phyloP scores from a whole-genome alignment of 2,888 invertebrate species.

The Mantis religiosa region DNA sequence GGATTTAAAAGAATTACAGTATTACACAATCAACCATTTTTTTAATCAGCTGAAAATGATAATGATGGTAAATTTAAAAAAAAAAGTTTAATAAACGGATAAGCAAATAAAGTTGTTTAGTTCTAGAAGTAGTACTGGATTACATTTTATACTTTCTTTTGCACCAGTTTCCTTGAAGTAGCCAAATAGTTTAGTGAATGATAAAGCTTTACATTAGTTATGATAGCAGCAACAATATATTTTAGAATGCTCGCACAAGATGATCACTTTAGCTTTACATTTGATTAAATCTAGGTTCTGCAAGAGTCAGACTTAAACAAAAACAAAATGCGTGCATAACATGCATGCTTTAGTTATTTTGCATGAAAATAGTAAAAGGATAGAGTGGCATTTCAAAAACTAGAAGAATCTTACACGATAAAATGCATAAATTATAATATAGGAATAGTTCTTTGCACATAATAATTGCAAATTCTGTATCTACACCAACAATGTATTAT shows the following conservation, averaged over 20 bases:
- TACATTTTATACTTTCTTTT: background rate
- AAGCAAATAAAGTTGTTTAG: background rate
- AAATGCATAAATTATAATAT: background rate
- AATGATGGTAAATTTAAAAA: background rate
- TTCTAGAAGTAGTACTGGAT: background rate
- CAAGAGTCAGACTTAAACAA: background rate
- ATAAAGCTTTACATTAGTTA: background rate
- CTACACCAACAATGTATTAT: background rate
- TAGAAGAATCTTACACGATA: background rate
- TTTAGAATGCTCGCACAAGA: background rate
- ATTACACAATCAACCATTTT: background rate
- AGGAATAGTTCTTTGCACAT: background rate
- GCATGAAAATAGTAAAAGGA: background rate
- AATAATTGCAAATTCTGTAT: background rate
- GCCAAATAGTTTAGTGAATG: background rate
- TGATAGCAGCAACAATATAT: background rate
- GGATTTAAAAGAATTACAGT: too few relatives aligned
- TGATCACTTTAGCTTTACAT: background rate
- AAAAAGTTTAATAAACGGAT: background rate
- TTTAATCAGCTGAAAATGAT: background rate
- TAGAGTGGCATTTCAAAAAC: background rate
- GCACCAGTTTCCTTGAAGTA: background rate
- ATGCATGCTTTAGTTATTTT: slow-evolving; percentile 1
- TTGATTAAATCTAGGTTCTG: background rate
- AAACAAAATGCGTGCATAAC: background rate